Evolutionary conservation across 2,113 vertebrate genomes (phyloP), one percentile per base, ranked within the genome.

Genomic region (Callocephalon fimbriatum): DNA sequence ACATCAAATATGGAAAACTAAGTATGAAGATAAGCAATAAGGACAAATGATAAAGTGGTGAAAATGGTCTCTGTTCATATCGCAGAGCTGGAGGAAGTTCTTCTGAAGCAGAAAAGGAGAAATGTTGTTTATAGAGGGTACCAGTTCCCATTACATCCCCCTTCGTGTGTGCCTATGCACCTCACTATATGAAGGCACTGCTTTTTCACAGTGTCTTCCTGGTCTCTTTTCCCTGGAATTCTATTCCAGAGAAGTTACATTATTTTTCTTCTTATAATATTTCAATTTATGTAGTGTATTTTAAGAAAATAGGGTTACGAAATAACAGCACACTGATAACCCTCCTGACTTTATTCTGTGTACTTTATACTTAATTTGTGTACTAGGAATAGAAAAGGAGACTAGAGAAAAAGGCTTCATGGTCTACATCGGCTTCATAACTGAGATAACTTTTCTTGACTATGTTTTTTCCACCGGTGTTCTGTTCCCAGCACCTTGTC

Each of bases 141-240:
- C 8, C 15, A 23, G 8, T 23, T 88, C 26, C 10, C 10, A 27
- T 15, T 15, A 14, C 16, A 21, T 27, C 1, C 17, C 15, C 23
- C 18, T 70, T 0, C 0, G 1, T 23, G 15, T 31, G 9, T 32
- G 5, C 40, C 19, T 51, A 2, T n/a, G 45, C 15, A 19, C 10
- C 17, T 45, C 50, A 17, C 3, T 15, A 42, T 6, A 7, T 72
- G 17, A 63, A 89, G 9, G 17, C 22, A 12, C 6, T 91, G 15
- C 10, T 76, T 92, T 88, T 76, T 45, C 53, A 23, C 20, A 45
- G 4, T n/a, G 6, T 14, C 27, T 79, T 5, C 4, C 13, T 47
- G n/a, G 2, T 67, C 2, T 79, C 59, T 88, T 29, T 66, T 79
- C 62, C 37, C 23, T 27, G 32, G 22, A 7, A 32, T 4, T 53